Base-by-base conservation (phyloP, 2,888 invertebrate genomes). In the Anarsia innoxiella region DNA sequence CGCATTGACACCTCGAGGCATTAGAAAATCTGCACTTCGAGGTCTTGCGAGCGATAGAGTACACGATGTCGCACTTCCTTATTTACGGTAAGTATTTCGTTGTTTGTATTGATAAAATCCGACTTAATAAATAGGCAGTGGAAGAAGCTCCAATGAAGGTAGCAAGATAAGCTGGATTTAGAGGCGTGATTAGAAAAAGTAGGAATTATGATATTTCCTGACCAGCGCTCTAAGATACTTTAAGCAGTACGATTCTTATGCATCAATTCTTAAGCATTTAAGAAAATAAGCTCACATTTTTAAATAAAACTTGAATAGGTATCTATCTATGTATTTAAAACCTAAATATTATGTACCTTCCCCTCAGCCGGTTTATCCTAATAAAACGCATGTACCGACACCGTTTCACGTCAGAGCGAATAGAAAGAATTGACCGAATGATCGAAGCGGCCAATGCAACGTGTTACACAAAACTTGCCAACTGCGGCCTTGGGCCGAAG, bases 391-490 rank as follows among this genome's bases (percentile, higher is more conserved):
- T 51, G 54, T 82, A 75, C 56, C 78, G 66, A 48, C 43, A 59
- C 23, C 54, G 46, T 12, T 80, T 83, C 46, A 62, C 55, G 23
- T 16, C 40, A 3, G 72, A 78, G 3, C 65, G 82, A 0, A 1
- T 79, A 15, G 69, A 77, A 23, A 54, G 56, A 0, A 57, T 84
- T 30, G 75, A 83, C 28, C 65, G 59, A 1, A 68, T 77, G 67
- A 77, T 83, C 5, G 83, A 83, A 40, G 53, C 64, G 0, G 47
- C 75, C 8, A 84, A 83, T 46, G 59, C 50, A 0, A 82, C 82
- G 0, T 48, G 56, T 12, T 84, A 83, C 45, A 54, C 77, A 0
- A 84, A 84, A 39, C 51, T 82, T 1, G 83, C 82, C 0, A 78
- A 73, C 46, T 73, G 72, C 37, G 56, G 60, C 1, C 33, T 83